These are phyloP conservation scores for Lethenteron reissneri DNA, from an alignment of 2,113 vertebrate species.

Conservation along the genomic window DNA sequence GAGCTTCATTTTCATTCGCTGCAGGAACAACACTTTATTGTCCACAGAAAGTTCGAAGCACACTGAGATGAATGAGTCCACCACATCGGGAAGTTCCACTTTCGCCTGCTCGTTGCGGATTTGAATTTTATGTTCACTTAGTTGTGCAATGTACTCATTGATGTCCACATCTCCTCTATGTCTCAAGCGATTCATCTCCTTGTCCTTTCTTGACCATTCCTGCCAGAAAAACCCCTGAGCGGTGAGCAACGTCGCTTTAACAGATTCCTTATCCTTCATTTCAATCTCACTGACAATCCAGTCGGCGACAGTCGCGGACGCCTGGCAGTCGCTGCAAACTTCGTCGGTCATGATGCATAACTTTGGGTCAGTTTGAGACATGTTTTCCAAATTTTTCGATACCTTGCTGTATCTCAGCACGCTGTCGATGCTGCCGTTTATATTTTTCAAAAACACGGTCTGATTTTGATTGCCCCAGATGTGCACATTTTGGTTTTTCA, in stretches of 20 bases:
- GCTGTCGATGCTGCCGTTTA: slow-evolving; percentile 15
- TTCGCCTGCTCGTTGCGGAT: background rate
- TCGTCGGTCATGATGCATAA: background rate
- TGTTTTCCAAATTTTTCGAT: slow-evolving; percentile 17
- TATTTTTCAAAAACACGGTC: slow-evolving; percentile 15
- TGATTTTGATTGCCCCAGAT: slow-evolving; percentile 13
- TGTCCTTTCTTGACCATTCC: slow-evolving; percentile 1
- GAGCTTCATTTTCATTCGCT: background rate
- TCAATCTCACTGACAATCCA: background rate
- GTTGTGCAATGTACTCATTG: background rate
- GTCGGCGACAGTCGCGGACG: background rate
- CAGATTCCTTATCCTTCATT: background rate
- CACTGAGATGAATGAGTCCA: background rate
- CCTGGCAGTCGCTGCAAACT: background rate
- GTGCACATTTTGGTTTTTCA: slow-evolving; percentile 16
- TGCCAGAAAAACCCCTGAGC: too few relatives aligned
- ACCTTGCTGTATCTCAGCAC: slow-evolving; percentile 15
- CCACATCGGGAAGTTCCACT: background rate
- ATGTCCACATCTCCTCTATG: background rate
- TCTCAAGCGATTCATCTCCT: slow-evolving; percentile 7
- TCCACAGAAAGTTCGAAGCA: background rate
- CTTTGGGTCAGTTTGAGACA: too few relatives aligned
- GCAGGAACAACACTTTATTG: slow-evolving; percentile 8
- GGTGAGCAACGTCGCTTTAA: background rate
- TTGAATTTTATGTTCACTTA: background rate